Evolutionary conservation across 2,888 invertebrate genomes (phyloP).

Genomic region (Resseliella maxima): DNA sequence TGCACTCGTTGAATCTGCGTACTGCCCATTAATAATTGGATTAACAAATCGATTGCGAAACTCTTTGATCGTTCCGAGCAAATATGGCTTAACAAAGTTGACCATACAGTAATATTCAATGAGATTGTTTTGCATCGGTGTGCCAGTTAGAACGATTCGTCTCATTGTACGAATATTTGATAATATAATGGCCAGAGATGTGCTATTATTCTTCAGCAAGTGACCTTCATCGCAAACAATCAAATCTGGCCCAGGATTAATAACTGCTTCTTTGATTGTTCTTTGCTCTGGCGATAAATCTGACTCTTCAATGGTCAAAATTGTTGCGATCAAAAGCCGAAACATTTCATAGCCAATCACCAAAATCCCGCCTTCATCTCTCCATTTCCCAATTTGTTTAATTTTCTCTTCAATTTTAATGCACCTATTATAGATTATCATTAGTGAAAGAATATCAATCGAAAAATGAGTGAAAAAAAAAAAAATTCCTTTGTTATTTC

Average conservation of each 20-base stretch:
- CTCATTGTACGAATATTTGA: slow-evolving; percentile 83
- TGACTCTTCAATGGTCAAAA: slow-evolving; percentile 80
- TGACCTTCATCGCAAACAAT: slow-evolving; percentile 98
- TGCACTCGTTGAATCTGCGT: slow-evolving; percentile 73
- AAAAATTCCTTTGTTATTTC: too few species aligned
- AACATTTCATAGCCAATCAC: slow-evolving; percentile 97
- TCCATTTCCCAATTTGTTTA: too few species aligned
- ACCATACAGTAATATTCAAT: slow-evolving; percentile 94
- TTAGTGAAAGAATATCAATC: too few species aligned
- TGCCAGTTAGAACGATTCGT: slow-evolving; percentile 96
- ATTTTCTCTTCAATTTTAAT: too few species aligned
- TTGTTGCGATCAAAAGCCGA: slow-evolving; percentile 77
- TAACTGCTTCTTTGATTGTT: slow-evolving; percentile 76
- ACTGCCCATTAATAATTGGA: slow-evolving; percentile 96
- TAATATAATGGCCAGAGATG: slow-evolving; percentile 88
- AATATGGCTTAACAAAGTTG: slow-evolving; percentile 95
- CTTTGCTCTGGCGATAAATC: too few species aligned
- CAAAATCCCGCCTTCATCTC: slow-evolving; percentile 94
- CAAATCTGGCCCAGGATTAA: slow-evolving; percentile 93
- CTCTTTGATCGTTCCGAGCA: slow-evolving; percentile 92
- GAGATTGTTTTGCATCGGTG: slow-evolving; percentile 97
- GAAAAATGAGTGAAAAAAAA: too few species aligned
- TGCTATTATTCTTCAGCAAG: slow-evolving; percentile 92
- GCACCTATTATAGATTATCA: too few species aligned
- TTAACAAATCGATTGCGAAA: slow-evolving; percentile 95